Evolutionary conservation across 2,797 vertebrate genomes (phyloP).

Genomic region (Hippocampus kuda): DNA sequence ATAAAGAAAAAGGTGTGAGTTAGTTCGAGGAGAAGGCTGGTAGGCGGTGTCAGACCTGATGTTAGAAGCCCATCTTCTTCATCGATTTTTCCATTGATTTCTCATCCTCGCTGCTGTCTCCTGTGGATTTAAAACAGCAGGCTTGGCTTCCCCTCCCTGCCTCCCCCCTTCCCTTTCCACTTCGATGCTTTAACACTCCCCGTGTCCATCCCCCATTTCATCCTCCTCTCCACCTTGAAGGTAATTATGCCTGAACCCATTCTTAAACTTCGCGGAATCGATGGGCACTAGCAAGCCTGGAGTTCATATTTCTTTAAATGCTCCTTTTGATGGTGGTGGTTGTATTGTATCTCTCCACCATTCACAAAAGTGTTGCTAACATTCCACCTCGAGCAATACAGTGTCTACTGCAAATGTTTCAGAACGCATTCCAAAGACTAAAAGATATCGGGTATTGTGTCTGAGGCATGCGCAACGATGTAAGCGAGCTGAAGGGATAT

Average conservation of each 20-base stretch:
- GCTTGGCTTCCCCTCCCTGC: slow-evolving; percentile 41
- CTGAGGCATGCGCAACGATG: slow-evolving; percentile 17
- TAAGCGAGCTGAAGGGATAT: slow-evolving; percentile 38
- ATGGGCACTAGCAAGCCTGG: slow-evolving; percentile 41
- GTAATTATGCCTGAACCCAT: slow-evolving; percentile 36
- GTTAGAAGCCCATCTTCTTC: slow-evolving; percentile 66
- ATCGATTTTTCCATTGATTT: slow-evolving; percentile 69
- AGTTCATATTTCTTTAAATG: slow-evolving; percentile 30
- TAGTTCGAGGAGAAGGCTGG: slow-evolving; percentile 48
- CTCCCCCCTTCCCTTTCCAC: slow-evolving; percentile 26
- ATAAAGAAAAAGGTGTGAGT: slow-evolving; percentile 42
- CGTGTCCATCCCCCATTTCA: slow-evolving; percentile 52
- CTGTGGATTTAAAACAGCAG: slow-evolving; percentile 65
- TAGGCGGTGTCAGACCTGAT: slow-evolving; percentile 52
- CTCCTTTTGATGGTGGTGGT: not conserved
- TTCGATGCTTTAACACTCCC: slow-evolving; percentile 38
- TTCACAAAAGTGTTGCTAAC: slow-evolving; percentile 19
- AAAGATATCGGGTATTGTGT: slow-evolving; percentile 15
- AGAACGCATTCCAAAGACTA: slow-evolving; percentile 8
- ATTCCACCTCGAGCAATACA: not conserved
- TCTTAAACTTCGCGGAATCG: slow-evolving; percentile 56
- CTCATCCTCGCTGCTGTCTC: slow-evolving; percentile 62
- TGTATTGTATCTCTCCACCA: slow-evolving; percentile 18
- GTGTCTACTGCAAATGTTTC: not conserved
- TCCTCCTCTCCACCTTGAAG: slow-evolving; percentile 39